A percentile compares a stretch with the other conserved stretches of the same genome.
Evolutionary conservation across 2,888 invertebrate species (phyloP).

Genomic region (Lasioglossum pauxillum): DNA sequence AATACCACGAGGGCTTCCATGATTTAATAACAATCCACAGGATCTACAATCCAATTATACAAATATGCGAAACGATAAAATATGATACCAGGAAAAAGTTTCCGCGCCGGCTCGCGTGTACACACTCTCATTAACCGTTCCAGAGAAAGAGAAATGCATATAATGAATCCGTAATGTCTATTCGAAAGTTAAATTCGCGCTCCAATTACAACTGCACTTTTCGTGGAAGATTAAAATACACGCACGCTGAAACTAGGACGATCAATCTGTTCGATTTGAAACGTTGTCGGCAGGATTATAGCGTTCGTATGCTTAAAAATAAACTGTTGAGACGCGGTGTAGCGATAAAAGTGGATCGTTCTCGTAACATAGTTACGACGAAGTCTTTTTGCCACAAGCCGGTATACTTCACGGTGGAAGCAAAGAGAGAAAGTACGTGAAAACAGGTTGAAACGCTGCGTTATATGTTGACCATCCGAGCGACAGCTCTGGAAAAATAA

Average conservation of each 20-base stretch:
- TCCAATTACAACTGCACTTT: background rate
- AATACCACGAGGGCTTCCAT: background rate
- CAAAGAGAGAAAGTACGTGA: constrained; percentile 62
- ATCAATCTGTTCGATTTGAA: background rate
- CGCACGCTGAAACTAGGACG: background rate
- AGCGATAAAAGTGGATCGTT: constrained; percentile 36
- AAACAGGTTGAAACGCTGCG: constrained; percentile 50
- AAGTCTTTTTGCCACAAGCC: constrained; percentile 26
- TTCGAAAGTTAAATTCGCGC: constrained; percentile 9
- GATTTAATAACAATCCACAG: background rate
- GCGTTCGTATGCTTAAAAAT: background rate
- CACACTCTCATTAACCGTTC: background rate
- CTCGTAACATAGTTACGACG: constrained; percentile 45
- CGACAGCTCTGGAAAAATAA: constrained; percentile 18
- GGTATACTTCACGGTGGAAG: constrained; percentile 17
- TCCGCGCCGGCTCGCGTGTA: background rate
- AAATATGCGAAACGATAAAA: background rate
- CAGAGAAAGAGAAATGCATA: background rate
- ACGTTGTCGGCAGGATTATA: background rate
- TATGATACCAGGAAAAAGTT: background rate
- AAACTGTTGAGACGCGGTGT: background rate
- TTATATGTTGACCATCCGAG: background rate
- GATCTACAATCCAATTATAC: background rate
- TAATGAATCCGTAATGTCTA: background rate
- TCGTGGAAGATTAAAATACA: background rate